Evolutionary conservation across 2,888 invertebrate species (phyloP), one percentile per base, ranked within the genome.

Genomic region (Coleophora deauratella): DNA sequence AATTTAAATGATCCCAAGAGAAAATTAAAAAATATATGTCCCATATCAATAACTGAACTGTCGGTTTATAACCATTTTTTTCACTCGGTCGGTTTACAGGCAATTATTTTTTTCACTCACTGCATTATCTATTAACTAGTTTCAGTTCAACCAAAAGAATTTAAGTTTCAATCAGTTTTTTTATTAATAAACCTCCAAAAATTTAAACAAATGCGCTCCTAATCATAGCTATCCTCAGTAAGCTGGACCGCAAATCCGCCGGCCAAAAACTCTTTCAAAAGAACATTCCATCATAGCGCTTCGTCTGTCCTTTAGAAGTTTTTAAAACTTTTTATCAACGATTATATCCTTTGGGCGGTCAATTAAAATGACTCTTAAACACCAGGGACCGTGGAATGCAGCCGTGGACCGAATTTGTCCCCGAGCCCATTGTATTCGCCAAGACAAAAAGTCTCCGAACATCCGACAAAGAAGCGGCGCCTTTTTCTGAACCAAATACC

Each of bases 331-430:
- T 72, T 71, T 57, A 52, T 47, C 51, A 50, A 51, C 62, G 65
- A 69, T 72, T 66, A 76, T 69, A 67, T 63, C 62, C 55, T 59
- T 55, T 59, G 57, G 62, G 51, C 55, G 67, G 73, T 80, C 82
- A 82, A 82, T 82, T 82, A 82, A 82, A 82, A 81, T 82, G 68
- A 71, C 68, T 82, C 62, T 61, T 73, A 74, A 80, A 82, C 82
- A 81, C 82, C 77, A 79, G 51, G 45, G 57, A 51, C 52, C 44
- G 35, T 51, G 61, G 81, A 80, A 82, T 82, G 68, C 59, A 44
- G 57, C 61, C 58, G 65, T 58, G 57, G 64, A 58, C 74, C 63
- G 72, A 80, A 80, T 80, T 80, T 78, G 79, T 77, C 72, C 70
- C 53, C 45, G 50, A 57, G 51, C 35, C 72, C 77, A 80, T 81